Base-by-base conservation (phyloP, 2,113 vertebrate genomes). In the Melospiza georgiana region DNA sequence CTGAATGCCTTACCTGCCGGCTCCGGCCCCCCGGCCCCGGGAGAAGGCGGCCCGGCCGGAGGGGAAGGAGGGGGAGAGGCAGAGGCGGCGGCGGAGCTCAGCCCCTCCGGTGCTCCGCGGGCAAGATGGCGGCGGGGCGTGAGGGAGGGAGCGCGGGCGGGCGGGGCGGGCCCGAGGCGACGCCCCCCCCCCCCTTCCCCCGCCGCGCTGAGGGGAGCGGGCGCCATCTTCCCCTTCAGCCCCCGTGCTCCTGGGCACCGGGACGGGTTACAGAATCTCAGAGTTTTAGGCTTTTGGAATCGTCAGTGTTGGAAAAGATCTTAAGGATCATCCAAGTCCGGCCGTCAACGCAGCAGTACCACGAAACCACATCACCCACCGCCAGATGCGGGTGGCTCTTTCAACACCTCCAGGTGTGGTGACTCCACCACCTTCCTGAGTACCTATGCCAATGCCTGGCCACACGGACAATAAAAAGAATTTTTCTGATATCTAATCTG, bases 101-200 rank as follows among this genome's bases (percentile, higher is more conserved):
- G 83, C 94, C 96, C 95, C 94, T 94, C 55, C 87, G 72, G 46
- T 61, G 37, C 52, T 87, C 91, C 86, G 87, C 63, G 84, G 35
- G 91, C 96, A 98, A 98, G 96, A 98, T 97, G 98, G 98, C 98
- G 97, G 86, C 97, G 66, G 57, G 57, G 81, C 14, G 83, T 17
- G 84, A 52, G 58, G 55, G 87, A 54, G 81, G 61, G 77, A 15
- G 76, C 39, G 55, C 57, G 57, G 41, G 72, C 55, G 82, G 61
- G 67, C 27, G 83, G 89, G 79, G 95, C 76, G 87, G 81, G 80
- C 30, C 48, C 17, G 28, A 35, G 88, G 88, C 86, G 28, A 35
- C 85, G 67, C 89, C 2, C 25, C 30, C 27, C 22, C 22, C 15
- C 11, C 9, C 3, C 24, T 9, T 3, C 39, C 15, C 48, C 28